A percentile compares a stretch with the other conserved stretches of the same genome.
Conservation (phyloP, 2,888 invertebrate genomes). For the Ichneumon xanthorius region DNA sequence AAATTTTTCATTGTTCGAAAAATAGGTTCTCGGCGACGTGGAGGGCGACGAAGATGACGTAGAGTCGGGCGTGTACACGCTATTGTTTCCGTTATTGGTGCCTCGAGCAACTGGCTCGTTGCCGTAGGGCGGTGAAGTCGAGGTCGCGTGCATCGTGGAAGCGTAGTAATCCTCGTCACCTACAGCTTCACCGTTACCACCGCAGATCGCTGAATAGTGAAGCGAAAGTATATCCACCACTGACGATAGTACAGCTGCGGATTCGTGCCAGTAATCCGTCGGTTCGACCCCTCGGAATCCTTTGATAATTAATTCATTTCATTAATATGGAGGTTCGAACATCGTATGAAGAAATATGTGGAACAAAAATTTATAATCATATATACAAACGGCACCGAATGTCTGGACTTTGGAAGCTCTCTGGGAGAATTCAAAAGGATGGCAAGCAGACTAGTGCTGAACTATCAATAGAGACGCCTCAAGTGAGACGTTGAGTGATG, state of each 20-base stretch:
- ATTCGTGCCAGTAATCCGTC: constrained; percentile 63
- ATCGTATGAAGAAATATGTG: not conserved
- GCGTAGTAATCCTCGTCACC: constrained; percentile 80
- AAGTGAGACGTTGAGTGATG: too few species aligned
- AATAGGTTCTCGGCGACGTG: constrained; percentile 47
- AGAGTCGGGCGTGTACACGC: constrained; percentile 49
- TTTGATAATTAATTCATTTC: constrained; percentile 11
- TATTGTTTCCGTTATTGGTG: constrained; percentile 59
- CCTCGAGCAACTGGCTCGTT: constrained; percentile 63
- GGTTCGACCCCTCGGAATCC: constrained; percentile 56
- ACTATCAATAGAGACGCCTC: too few species aligned
- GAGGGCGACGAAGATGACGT: constrained; percentile 66
- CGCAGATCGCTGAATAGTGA: constrained; percentile 81
- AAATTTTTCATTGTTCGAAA: constrained; percentile 46
- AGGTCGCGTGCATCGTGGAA: constrained; percentile 76
- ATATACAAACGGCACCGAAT: too few species aligned
- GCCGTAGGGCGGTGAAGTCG: constrained; percentile 68
- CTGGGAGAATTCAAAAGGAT: too few species aligned
- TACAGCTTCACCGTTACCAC: constrained; percentile 61
- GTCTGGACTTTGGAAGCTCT: too few species aligned
- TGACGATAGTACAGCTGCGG: constrained; percentile 67
- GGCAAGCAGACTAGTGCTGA: too few species aligned
- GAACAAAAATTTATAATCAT: too few species aligned
- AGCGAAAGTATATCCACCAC: constrained; percentile 80
- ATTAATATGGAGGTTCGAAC: not conserved